Evolutionary conservation across 2,113 vertebrate genomes (phyloP).

Genomic region (Misgurnus anguillicaudatus): DNA sequence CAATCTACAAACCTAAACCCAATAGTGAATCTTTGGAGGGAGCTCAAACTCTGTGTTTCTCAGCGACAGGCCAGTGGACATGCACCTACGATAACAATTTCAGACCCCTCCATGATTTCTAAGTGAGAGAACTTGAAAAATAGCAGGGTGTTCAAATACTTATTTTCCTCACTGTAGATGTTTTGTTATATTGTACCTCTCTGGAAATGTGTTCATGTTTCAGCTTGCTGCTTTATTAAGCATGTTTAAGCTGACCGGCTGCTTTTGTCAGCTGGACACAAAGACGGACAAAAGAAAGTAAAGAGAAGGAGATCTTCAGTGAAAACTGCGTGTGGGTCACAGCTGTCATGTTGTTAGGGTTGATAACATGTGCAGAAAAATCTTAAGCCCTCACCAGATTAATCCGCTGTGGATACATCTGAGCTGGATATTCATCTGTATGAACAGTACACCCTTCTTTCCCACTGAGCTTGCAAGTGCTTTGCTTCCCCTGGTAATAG

Average conservation of each 20-base stretch:
- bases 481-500: slow-evolving; percentile 42
- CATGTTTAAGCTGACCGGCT: slow-evolving; percentile 29
- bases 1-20: no score
- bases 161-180: no score
- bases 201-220: background rate
- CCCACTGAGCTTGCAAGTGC: slow-evolving; percentile 32
- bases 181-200: slow-evolving; percentile 2
- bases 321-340: slow-evolving; percentile 2
- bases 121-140: no score
- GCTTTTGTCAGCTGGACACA: slow-evolving; percentile 43
- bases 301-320: slow-evolving; percentile 3
- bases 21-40: no score
- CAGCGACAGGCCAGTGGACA: no score
- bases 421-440: background rate
- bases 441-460: slow-evolving; percentile 14
- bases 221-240: slow-evolving; percentile 7
- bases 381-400: slow-evolving; percentile 24
- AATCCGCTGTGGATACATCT: background rate
- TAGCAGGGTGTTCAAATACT: no score
- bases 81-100: no score
- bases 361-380: slow-evolving; percentile 27
- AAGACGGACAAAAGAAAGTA: slow-evolving; percentile 2
- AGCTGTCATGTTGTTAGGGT: slow-evolving; percentile 29
- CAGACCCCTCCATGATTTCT: no score
- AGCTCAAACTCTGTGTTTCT: no score